Conservation (phyloP, 2,888 invertebrate genomes). For the Drosophila acutilabella region DNA sequence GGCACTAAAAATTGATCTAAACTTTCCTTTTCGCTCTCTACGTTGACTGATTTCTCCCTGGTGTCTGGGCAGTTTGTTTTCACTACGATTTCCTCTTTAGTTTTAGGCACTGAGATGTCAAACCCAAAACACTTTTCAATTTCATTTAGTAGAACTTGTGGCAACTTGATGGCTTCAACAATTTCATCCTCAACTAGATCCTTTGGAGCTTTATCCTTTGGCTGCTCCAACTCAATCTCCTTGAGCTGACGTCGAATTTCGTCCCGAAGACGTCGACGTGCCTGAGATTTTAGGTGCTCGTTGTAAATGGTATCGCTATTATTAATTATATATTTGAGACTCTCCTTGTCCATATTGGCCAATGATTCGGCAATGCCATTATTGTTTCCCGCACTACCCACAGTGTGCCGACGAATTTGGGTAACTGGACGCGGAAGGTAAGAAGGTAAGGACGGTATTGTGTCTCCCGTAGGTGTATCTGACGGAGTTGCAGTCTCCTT, state of each 20-base stretch:
- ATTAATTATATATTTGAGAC: slow-evolving; percentile 84
- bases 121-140: slow-evolving; percentile 83
- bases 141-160: slow-evolving; percentile 79
- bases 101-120: slow-evolving; percentile 54
- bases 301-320: slow-evolving; percentile 83
- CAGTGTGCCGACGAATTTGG: slow-evolving; percentile 57
- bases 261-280: slow-evolving; percentile 80
- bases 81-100: neutral
- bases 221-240: slow-evolving; percentile 74
- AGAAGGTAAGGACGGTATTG: neutral
- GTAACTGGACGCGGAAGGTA: neutral
- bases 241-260: slow-evolving; percentile 82
- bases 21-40: neutral
- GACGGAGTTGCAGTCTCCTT: neutral
- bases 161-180: slow-evolving; percentile 82
- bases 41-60: neutral
- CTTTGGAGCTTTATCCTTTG: slow-evolving; percentile 56
- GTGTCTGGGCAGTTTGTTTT: neutral
- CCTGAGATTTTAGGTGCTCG: slow-evolving; percentile 81
- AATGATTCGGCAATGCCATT: slow-evolving; percentile 66
- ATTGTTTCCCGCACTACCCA: slow-evolving; percentile 37
- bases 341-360: slow-evolving; percentile 82
- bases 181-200: slow-evolving; percentile 81
- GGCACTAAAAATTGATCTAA: neutral
- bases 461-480: neutral